Base-by-base conservation (phyloP, 2,888 invertebrate genomes). In the Xanthorhoe spadicearia region DNA sequence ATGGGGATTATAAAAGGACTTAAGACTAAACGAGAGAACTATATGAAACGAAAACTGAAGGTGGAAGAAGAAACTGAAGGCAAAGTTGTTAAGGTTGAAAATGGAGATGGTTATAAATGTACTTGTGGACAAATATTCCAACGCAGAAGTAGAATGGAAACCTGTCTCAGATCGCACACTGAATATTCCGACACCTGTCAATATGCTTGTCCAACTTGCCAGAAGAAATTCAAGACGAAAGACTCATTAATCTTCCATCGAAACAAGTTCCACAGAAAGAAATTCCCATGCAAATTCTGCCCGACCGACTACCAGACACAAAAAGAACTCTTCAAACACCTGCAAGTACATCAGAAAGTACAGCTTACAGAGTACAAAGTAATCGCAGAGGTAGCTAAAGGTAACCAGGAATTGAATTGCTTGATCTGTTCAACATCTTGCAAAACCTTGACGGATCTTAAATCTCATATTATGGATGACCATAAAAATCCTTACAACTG, bases 321-420 rank as follows among this genome's bases (percentile, higher is more conserved):
- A 0, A 92, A 92, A 69, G 89, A 90, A 61, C 77, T 93, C 2
- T 90, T 92, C 70, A 89, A 88, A 77, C 93, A 93, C 76, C 75
- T 93, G 19, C 88, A 88, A 72, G 80, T 86, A 48, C 93, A 93
- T 69, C 92, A 91, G 70, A 90, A 89, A 77, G 90, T 92, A 0
- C 93, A 93, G 64, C 68, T 92, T n/a, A 90, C 86, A 79, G 92
- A 93, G 69, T 92, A 88, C 74, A 92, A 92, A 84, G 89, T 89
- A 1, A 88, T 93, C 65, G 87, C 90, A 0, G 91, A 91, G 77
- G 83, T 89, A 0, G 87, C 92, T 1, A 83, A 89, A 68, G 87
- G 90, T 0, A 89, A 88, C n/a, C 84, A 90, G 68, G 87, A 89
- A 57, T 74, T 92, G 1, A 82, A 84, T 68, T 93, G 93, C 69